Evolutionary conservation across 2,113 vertebrate species (phyloP).

Genomic region (Penelope pileata): DNA sequence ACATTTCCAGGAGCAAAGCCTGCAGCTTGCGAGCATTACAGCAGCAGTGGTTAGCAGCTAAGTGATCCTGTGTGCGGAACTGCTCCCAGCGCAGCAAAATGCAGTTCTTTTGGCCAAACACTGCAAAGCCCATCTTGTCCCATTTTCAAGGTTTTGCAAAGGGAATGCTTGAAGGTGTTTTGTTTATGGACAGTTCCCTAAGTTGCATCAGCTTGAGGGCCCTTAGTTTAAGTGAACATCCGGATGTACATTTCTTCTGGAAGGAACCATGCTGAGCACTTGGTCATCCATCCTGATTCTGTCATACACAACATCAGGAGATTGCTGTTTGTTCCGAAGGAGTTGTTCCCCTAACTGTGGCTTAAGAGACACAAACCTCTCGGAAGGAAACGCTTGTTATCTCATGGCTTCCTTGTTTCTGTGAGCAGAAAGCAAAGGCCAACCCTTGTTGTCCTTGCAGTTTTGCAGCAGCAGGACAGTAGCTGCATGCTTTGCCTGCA

Average conservation of each 20-base stretch:
- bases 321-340: neutral
- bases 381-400: neutral
- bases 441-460: neutral
- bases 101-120: fast-evolving
- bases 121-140: neutral
- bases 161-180: neutral
- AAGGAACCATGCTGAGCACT: neutral
- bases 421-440: neutral
- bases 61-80: neutral
- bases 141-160: neutral
- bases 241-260: neutral
- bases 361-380: neutral
- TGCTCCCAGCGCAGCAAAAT: neutral
- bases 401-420: neutral
- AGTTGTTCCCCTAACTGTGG: neutral
- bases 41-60: neutral
- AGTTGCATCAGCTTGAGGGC: neutral
- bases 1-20: neutral
- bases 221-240: neutral
- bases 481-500: neutral
- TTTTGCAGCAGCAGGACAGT: neutral
- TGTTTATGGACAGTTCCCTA: neutral
- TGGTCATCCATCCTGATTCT: neutral
- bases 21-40: neutral
- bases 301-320: neutral